Percentiles rank a stretch among this genome's conserved stretches.
These are phyloP conservation scores for Parasteatoda tepidariorum DNA, from an alignment of 1,140 invertebrate genomes.

Conservation along the genomic window DNA sequence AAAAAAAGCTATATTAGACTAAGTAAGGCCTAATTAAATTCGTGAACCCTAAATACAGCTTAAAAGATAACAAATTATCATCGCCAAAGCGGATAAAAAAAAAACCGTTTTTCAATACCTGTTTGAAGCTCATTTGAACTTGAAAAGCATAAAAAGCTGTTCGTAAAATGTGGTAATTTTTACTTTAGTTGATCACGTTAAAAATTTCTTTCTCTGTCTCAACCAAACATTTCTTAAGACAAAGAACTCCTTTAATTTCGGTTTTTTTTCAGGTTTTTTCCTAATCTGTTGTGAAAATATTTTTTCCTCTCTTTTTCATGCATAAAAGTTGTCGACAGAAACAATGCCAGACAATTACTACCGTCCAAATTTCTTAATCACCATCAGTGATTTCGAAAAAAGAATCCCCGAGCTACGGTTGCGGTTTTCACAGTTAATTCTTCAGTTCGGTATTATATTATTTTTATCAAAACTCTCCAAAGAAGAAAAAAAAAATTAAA, in stretches of 20 bases:
- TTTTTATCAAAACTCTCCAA: constrained; percentile 30
- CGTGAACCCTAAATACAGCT: too few relatives aligned
- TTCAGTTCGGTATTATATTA: constrained; percentile 29
- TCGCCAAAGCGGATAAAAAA: too few relatives aligned
- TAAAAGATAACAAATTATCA: too few relatives aligned
- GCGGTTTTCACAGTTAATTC: constrained; percentile 47
- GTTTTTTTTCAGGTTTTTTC: not conserved
- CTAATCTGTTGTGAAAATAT: not conserved
- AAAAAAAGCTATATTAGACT: too few relatives aligned
- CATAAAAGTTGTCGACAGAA: constrained; percentile 34
- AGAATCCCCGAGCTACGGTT: constrained; percentile 7
- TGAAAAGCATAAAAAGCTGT: not conserved
- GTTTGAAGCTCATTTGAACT: too few relatives aligned
- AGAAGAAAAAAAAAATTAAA: constrained; percentile 7
- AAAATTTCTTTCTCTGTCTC: constrained; percentile 3
- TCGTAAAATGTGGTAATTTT: not conserved
- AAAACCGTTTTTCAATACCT: too few relatives aligned
- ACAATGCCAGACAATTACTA: constrained; percentile 48
- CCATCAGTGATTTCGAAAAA: not conserved
- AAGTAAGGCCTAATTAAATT: too few relatives aligned
- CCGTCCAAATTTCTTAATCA: constrained; percentile 45
- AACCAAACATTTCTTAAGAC: constrained; percentile 10
- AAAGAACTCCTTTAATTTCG: constrained; percentile 11
- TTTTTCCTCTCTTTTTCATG: constrained; percentile 6
- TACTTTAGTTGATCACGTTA: not conserved